These are phyloP conservation scores for Balanococcus diminutus DNA, from an alignment of 2,888 invertebrate species.

Conservation along the genomic window DNA sequence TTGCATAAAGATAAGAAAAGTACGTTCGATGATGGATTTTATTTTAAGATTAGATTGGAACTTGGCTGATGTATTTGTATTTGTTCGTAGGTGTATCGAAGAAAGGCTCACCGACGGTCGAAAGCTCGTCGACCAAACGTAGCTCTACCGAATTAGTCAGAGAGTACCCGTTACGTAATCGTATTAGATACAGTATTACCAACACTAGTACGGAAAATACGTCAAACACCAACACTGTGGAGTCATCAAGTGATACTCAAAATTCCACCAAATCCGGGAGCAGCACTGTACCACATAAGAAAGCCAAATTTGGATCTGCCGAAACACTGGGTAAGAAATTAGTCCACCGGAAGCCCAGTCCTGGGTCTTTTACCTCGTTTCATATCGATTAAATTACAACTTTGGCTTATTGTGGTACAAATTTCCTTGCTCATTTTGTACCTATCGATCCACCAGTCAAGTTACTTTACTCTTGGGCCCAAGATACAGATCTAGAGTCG, in stretches of 20 bases:
- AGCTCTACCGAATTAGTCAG: conserved; percentile 1
- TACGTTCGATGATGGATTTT: background rate
- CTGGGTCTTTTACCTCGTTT: no score
- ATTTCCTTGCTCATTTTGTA: no score
- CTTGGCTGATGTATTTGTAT: background rate
- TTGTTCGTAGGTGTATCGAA: background rate
- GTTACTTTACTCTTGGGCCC: background rate
- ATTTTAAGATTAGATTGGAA: background rate
- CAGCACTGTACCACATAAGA: conserved; percentile 56
- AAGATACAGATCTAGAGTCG: background rate
- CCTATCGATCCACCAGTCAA: no score
- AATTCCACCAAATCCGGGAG: conserved; percentile 53
- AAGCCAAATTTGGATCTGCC: conserved; percentile 56
- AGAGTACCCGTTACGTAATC: conserved; percentile 56
- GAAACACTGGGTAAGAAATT: conserved; percentile 56
- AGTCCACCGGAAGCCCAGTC: no score
- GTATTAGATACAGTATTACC: conserved; percentile 34
- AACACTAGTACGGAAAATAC: conserved; percentile 46
- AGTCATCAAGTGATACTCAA: conserved; percentile 45
- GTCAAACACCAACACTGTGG: conserved; percentile 42
- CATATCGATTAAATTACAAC: no score
- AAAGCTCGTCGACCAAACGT: conserved; percentile 18
- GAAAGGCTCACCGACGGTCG: background rate
- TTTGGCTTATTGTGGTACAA: no score
- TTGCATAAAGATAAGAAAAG: conserved; percentile 15